Percentiles rank a stretch among this genome's conserved stretches.
Evolutionary conservation across 1,140 invertebrate species (phyloP).

Genomic region (Drosophila ironensis): DNA sequence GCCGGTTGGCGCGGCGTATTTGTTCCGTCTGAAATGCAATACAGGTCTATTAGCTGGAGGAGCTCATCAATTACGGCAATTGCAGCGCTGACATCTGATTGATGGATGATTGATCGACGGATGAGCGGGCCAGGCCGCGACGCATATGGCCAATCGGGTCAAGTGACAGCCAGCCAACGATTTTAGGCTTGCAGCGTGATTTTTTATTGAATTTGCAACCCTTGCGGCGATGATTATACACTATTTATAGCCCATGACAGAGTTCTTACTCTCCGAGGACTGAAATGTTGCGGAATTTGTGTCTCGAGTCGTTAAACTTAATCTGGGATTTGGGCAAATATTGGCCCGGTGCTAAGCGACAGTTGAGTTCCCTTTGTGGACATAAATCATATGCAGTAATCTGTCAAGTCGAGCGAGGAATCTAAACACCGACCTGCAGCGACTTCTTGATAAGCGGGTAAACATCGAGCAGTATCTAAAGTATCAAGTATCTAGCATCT

Average conservation of each 20-base stretch:
- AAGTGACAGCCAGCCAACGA: conserved; percentile 13
- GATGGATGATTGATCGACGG: conserved; percentile 27
- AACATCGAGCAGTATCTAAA: conserved; percentile 19
- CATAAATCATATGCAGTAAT: conserved; percentile 68
- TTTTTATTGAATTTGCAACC: not conserved
- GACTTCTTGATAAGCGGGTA: conserved; percentile 55
- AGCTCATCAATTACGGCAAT: conserved; percentile 57
- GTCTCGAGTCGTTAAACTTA: conserved; percentile 21
- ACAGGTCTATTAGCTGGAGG: conserved; percentile 6
- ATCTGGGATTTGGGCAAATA: conserved; percentile 32
- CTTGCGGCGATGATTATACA: too few relatives aligned
- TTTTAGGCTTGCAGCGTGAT: conserved; percentile 3
- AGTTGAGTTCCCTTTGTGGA: conserved; percentile 22
- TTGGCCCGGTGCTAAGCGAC: conserved; percentile 27
- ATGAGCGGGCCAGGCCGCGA: conserved; percentile 6
- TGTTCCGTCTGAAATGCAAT: conserved; percentile 89
- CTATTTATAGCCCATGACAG: too few relatives aligned
- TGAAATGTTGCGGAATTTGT: too few relatives aligned
- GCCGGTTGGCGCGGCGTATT: conserved; percentile 92
- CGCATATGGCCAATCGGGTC: conserved; percentile 31
- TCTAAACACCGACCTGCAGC: conserved; percentile 43
- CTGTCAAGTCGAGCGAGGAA: conserved; percentile 21
- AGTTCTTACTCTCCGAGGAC: too few relatives aligned
- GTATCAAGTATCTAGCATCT: conserved; percentile 13
- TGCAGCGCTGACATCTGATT: conserved; percentile 35